phyloP scores from a whole-genome alignment of 2,113 vertebrate genomes.

The Erpornis zantholeuca region DNA sequence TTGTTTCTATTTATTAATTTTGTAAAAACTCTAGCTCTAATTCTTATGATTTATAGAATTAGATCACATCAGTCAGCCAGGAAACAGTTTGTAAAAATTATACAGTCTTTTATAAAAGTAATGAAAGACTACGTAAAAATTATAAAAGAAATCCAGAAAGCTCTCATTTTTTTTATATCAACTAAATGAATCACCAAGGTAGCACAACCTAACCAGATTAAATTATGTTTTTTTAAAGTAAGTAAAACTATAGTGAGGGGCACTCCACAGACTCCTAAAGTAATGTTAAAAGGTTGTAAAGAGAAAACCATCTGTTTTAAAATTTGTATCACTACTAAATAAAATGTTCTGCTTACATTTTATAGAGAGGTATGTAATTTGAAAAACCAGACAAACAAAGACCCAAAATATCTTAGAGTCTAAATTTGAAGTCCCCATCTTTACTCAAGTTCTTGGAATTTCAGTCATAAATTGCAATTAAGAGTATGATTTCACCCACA shows the following conservation, averaged over 20 bases:
- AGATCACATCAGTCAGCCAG: background rate
- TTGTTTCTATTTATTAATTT: background rate
- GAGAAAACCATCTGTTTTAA: background rate
- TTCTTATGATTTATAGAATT: background rate
- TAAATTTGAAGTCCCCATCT: background rate
- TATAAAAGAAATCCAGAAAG: background rate
- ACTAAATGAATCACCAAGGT: background rate
- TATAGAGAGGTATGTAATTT: background rate
- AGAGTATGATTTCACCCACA: background rate
- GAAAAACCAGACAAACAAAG: background rate
- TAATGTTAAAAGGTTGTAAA: background rate
- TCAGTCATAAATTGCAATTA: background rate
- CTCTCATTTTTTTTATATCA: background rate
- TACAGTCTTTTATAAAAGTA: background rate
- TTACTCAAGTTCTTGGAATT: background rate
- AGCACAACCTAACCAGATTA: background rate
- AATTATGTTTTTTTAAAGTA: background rate
- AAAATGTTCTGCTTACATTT: background rate
- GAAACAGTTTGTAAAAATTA: background rate
- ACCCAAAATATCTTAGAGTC: background rate
- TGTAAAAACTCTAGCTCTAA: background rate
- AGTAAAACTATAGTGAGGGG: background rate
- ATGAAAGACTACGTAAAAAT: background rate
- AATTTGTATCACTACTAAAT: background rate
- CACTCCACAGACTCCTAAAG: background rate